Conservation (phyloP, 2,888 invertebrate species). For the Stenotaenia linearis region DNA sequence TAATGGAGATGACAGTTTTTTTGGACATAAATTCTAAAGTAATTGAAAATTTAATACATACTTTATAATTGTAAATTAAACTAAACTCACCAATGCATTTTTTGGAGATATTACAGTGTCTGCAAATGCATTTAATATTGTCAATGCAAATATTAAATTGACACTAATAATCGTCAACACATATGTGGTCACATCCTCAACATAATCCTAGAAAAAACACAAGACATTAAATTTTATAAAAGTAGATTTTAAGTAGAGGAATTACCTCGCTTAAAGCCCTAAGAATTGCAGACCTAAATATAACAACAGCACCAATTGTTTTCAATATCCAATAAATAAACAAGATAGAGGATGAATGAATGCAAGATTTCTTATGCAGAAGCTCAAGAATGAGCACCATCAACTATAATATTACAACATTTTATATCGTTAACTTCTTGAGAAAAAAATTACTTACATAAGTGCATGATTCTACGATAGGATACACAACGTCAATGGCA, state of each 20-base stretch:
- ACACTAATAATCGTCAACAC: background rate
- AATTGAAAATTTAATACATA: background rate
- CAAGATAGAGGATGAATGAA: constrained; percentile 6
- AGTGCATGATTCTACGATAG: background rate
- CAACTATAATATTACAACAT: constrained; percentile 27
- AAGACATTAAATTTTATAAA: too few relatives aligned
- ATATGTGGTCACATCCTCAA: background rate
- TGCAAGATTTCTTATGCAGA: background rate
- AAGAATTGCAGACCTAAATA: background rate
- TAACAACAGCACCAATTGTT: background rate
- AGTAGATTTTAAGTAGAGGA: too few relatives aligned
- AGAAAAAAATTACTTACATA: constrained; percentile 4
- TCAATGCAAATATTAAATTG: background rate
- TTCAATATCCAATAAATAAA: constrained; percentile 9
- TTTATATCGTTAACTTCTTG: too few relatives aligned
- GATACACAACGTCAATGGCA: background rate
- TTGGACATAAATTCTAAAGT: background rate
- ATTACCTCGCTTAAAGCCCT: constrained; percentile 3
- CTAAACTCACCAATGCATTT: background rate
- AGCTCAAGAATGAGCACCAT: constrained; percentile 26
- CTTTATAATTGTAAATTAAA: background rate
- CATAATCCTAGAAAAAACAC: background rate
- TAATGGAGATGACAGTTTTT: background rate
- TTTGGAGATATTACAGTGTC: background rate
- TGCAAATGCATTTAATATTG: background rate